These are phyloP conservation scores for Siniperca knerii DNA, from an alignment of 2,113 vertebrate species.

Conservation along the genomic window DNA sequence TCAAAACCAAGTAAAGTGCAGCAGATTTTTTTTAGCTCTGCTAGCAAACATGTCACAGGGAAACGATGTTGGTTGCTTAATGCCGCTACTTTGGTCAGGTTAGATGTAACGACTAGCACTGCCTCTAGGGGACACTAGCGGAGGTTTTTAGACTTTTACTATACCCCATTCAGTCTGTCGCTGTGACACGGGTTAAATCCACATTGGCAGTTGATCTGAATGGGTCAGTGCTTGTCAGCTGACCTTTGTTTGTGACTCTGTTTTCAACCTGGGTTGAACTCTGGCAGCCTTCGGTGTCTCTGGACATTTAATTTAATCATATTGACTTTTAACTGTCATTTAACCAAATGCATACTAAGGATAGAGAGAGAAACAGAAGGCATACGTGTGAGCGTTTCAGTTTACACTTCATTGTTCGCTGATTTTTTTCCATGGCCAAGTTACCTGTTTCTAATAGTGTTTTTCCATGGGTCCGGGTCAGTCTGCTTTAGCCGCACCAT, in stretches of 20 bases:
- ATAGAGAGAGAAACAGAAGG: not conserved
- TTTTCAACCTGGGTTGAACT: conserved; percentile 13
- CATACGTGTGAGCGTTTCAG: not conserved
- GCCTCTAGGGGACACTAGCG: not conserved
- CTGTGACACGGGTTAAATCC: not conserved
- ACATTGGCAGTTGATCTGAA: not conserved
- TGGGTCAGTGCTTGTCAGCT: not conserved
- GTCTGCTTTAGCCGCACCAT: not conserved
- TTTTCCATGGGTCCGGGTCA: not conserved
- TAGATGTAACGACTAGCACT: not conserved
- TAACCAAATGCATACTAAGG: not conserved
- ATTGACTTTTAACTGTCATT: conserved; percentile 9
- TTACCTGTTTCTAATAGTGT: not conserved
- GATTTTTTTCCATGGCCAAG: not conserved
- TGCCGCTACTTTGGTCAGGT: not conserved
- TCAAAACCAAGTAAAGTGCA: conserved; percentile 52
- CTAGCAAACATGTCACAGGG: conserved; percentile 30
- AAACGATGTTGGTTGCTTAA: conserved; percentile 9
- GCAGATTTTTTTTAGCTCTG: conserved; percentile 32
- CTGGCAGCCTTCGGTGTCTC: not conserved
- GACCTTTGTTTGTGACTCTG: conserved; percentile 10
- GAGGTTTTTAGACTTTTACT: conserved; percentile 5
- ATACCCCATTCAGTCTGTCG: not conserved
- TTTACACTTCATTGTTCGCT: not conserved
- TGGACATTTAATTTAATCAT: conserved; percentile 10